Base-by-base conservation (phyloP, 2,113 vertebrate species). In the Tachuris rubrigastra region DNA sequence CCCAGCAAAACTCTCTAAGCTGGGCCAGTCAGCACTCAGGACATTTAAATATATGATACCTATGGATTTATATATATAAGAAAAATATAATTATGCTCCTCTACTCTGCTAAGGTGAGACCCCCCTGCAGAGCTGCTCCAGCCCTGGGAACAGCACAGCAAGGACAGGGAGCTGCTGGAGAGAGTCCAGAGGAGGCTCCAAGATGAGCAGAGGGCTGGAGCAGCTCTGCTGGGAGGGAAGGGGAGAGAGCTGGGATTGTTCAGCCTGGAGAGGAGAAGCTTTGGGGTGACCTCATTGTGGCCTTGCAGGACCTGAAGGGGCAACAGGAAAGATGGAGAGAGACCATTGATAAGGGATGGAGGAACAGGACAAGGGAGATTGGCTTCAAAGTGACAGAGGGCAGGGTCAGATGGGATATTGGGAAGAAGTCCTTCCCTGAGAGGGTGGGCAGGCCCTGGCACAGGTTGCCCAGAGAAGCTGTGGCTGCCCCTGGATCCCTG, bases 381-480 rank as follows among this genome's bases (percentile, higher is more conserved):
- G 35, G 7, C 4, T 80, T 65, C 7, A 3, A 9, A 31, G 5
- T 80, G 67, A 1, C 49, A 80, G 5, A 66, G 50, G 21, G 5
- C 18, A 73, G 59, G 14, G 4, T 0, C 1, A 2, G 6, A 15
- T 27, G 31, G 35, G 31, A 23, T 42, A 0, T 13, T 15, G 27
- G 59, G 59, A 27, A 50, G 21, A 1, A 65, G 65, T 80, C 19
- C 0, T 3, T 4, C 11, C 8, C 67, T 65, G 41, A 0, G 42
- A 56, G 58, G 30, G 30, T 56, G 66, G 7, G 0, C 0, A 49
- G n/a, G 10, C 13, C 24, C 85, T 63, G 75, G 49, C 49, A 79
- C 49, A 56, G 50, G 58, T 13, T 65, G 41, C 58, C 21, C 58
- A 88, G 42, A 65, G 67, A 15, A 80, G 76, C 59, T 80, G 76